These are phyloP conservation scores for Agonum fuliginosum DNA, from an alignment of 2,888 invertebrate species.

Conservation along the genomic window DNA sequence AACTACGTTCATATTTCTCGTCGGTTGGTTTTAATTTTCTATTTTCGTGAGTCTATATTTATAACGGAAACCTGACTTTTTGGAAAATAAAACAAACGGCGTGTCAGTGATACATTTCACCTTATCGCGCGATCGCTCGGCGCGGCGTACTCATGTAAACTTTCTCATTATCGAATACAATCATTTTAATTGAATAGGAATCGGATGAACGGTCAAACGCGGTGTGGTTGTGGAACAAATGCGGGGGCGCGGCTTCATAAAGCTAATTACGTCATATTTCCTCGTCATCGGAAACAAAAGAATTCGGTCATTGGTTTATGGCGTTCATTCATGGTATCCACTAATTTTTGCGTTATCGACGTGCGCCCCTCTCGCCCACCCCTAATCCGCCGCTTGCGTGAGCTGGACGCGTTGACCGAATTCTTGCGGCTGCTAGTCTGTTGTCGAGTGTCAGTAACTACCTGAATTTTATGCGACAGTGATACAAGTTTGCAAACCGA, in stretches of 20 bases:
- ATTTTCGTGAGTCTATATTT: constrained; percentile 20
- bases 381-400: constrained; percentile 46
- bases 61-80: constrained; percentile 8
- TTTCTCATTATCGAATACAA: background rate
- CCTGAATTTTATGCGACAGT: background rate
- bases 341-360: constrained; percentile 53
- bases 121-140: background rate
- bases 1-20: too few relatives aligned
- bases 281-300: constrained; percentile 58
- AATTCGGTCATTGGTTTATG: constrained; percentile 55
- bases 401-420: constrained; percentile 36
- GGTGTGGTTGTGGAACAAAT: background rate
- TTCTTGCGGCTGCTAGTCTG: constrained; percentile 9
- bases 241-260: constrained; percentile 51
- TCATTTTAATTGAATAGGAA: constrained; percentile 4
- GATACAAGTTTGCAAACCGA: background rate
- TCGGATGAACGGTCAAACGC: background rate
- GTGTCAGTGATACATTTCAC: background rate
- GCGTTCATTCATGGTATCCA: constrained; percentile 35
- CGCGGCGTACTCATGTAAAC: background rate
- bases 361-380: constrained; percentile 15
- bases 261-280: constrained; percentile 57
- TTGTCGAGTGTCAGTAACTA: background rate
- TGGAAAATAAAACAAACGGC: background rate
- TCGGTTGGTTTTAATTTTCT: constrained; percentile 13